A percentile compares a stretch with the other conserved stretches of the same genome.
Evolutionary conservation across 2,888 invertebrate genomes (phyloP).

Genomic region (Galerucella calmariensis): DNA sequence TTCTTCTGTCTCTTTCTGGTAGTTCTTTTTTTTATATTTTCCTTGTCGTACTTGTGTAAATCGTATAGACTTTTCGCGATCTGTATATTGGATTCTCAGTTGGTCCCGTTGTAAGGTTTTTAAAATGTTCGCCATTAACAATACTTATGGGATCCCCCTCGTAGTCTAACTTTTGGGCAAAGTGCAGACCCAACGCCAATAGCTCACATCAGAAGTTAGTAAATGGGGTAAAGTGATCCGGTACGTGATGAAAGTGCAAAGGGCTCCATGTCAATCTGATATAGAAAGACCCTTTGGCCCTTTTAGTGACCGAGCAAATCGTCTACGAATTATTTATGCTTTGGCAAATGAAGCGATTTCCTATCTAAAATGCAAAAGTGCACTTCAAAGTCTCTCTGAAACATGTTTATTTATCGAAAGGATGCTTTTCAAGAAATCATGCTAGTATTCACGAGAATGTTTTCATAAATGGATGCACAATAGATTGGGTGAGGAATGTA

Average conservation of each 20-base stretch:
- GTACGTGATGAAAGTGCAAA: conserved; percentile 58
- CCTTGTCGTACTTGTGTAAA: too few species aligned
- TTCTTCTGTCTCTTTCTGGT: too few species aligned
- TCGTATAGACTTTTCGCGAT: too few species aligned
- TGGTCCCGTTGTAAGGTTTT: too few species aligned
- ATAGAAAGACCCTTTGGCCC: conserved; percentile 48
- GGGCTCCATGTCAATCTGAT: conserved; percentile 59
- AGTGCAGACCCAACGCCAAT: not conserved
- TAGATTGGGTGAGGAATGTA: not conserved
- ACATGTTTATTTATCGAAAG: not conserved
- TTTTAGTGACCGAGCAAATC: conserved; percentile 65
- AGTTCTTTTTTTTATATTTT: too few species aligned
- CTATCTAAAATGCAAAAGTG: conserved; percentile 36
- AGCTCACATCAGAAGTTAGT: conserved; percentile 40
- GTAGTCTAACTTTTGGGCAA: not conserved
- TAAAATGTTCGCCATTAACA: too few species aligned
- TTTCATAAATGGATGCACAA: conserved; percentile 4
- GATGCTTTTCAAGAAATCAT: not conserved
- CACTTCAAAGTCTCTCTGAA: conserved; percentile 39
- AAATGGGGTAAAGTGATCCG: conserved; percentile 58
- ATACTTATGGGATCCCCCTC: too few species aligned
- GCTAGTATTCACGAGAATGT: not conserved
- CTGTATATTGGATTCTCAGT: too few species aligned
- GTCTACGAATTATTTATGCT: conserved; percentile 64
- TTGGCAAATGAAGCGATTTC: conserved; percentile 42